These are phyloP conservation scores for Metacarcinus magister DNA, from an alignment of 2,888 invertebrate species.

Conservation along the genomic window DNA sequence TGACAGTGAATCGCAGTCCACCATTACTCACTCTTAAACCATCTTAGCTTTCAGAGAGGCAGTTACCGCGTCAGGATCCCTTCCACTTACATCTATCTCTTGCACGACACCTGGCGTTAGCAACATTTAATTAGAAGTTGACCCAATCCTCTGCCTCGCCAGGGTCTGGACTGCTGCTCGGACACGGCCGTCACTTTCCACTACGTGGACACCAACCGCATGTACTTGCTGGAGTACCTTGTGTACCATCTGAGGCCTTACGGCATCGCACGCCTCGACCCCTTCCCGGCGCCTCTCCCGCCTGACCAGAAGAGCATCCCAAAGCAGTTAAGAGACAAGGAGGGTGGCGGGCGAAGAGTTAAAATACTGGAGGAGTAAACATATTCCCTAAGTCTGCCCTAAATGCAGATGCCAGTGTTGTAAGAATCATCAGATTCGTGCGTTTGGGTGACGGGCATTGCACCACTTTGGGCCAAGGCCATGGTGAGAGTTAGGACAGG, in stretches of 20 bases:
- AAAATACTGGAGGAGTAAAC: too few species aligned
- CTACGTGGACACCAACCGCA: constrained; percentile 93
- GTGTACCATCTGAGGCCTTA: constrained; percentile 95
- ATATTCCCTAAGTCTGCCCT: too few species aligned
- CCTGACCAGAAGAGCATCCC: constrained; percentile 64
- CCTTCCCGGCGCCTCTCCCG: constrained; percentile 65
- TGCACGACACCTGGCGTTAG: too few species aligned
- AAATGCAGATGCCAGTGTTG: too few species aligned
- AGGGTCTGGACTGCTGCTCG: constrained; percentile 95
- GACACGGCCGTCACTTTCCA: constrained; percentile 98
- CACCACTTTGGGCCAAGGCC: not conserved
- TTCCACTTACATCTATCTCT: too few species aligned
- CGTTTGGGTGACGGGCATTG: too few species aligned
- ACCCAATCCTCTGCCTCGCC: constrained; percentile 76
- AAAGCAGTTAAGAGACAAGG: constrained; percentile 19
- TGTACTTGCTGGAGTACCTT: constrained; percentile 97
- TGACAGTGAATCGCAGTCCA: too few species aligned
- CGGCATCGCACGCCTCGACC: constrained; percentile 84
- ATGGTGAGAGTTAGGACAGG: not conserved
- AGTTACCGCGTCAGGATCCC: too few species aligned
- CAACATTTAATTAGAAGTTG: not conserved
- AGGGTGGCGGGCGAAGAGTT: not conserved
- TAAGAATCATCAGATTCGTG: too few species aligned
- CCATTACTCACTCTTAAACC: too few species aligned
- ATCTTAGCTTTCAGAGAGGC: too few species aligned